Base-by-base conservation (phyloP, 2,797 vertebrate species). In the Anniella stebbinsi region DNA sequence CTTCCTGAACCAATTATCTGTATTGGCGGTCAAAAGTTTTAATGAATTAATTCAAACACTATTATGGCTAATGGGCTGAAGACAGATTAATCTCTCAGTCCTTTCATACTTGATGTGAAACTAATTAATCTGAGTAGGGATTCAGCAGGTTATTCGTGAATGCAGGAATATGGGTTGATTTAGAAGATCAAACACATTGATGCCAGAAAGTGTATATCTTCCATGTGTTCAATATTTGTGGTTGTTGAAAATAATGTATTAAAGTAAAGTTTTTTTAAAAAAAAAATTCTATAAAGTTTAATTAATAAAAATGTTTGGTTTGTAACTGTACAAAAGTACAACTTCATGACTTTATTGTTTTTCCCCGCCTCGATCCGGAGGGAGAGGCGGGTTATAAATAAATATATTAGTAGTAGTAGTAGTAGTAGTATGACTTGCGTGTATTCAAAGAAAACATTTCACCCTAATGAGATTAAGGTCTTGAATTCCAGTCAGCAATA, bases 41-140 rank as follows among this genome's bases (percentile, higher is more conserved):
- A 96, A 94, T 93, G 93, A 96, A 95, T 97, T 97, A 96, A 96
- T 96, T 94, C 97, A 94, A 93, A 83, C 84, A 93, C 94, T 87
- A 94, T 97, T 96, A 96, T 93, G 80, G 92, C 83, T 95, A 97
- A 96, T 96, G 85, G 92, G 76, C 86, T 96, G 88, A 93, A 95
- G 94, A 95, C 77, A 89, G 88, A 97, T 97, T 97, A 96, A 96
- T 97, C 95, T 96, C 93, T 91, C 95, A 95, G 93, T 93, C 87
- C 91, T 92, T 96, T 94, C 93, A 95, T 92, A 94, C 70, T 18
- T 60, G 92, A 90, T 95, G 93, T 95, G 95, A 93, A 96, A 92
- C 84, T 97, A 94, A 96, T 96, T 95, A 88, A 93, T 96, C 95
- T 95, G 88, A 96, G 93, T 86, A 33, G 77, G 72, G 93, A 92